phyloP scores from a whole-genome alignment of 2,113 vertebrate genomes.

The Leuciscus idus region DNA sequence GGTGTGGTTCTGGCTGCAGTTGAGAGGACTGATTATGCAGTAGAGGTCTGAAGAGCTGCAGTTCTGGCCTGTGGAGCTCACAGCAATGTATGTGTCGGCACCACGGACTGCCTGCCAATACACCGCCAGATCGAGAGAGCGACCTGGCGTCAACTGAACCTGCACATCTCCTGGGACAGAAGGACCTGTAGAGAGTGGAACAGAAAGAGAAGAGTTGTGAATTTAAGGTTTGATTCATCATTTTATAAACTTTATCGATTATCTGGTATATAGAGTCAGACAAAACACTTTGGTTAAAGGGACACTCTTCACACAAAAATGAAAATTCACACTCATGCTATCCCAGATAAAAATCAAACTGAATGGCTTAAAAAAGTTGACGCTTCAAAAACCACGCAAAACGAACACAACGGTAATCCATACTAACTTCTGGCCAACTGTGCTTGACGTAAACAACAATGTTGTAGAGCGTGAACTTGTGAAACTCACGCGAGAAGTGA shows the following conservation, averaged over 20 bases:
- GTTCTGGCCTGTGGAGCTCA: slow-evolving; percentile 71
- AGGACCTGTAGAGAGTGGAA: slow-evolving; percentile 68
- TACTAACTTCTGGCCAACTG: too few species aligned
- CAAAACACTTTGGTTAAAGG: not conserved
- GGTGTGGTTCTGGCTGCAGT: slow-evolving; percentile 80
- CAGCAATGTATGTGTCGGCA: slow-evolving; percentile 73
- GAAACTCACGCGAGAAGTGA: too few species aligned
- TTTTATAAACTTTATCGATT: not conserved
- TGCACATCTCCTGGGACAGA: slow-evolving; percentile 57
- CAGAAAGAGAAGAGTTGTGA: not conserved
- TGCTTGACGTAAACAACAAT: too few species aligned
- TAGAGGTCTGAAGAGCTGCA: slow-evolving; percentile 72
- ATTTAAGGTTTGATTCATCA: not conserved
- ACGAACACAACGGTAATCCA: too few species aligned
- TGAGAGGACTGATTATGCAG: slow-evolving; percentile 79
- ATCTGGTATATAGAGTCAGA: not conserved
- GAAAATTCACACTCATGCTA: too few species aligned
- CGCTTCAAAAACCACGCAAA: too few species aligned
- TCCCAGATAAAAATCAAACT: too few species aligned
- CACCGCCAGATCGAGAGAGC: slow-evolving; percentile 71
- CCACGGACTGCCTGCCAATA: slow-evolving; percentile 78
- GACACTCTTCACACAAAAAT: too few species aligned
- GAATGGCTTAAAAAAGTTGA: too few species aligned
- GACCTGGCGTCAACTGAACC: slow-evolving; percentile 54
- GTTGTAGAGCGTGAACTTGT: too few species aligned